These are phyloP conservation scores for Butorides virescens DNA, from an alignment of 2,113 vertebrate genomes.

Conservation along the genomic window DNA sequence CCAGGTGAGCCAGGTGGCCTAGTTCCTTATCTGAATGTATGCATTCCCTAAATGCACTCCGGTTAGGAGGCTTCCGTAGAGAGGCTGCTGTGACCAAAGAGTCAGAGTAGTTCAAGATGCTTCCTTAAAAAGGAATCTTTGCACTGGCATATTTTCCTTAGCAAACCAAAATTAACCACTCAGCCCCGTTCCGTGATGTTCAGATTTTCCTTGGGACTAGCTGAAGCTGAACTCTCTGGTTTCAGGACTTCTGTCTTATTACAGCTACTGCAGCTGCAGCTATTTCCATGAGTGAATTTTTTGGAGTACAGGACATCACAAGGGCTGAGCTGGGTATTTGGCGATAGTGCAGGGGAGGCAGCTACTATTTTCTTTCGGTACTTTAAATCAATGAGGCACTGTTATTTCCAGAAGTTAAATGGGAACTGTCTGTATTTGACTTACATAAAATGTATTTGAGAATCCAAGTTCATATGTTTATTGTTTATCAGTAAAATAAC, in stretches of 20 bases:
- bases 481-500: neutral
- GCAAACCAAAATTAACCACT: neutral
- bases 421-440: neutral
- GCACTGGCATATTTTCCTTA: neutral
- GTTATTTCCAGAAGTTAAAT: neutral
- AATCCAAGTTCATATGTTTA: neutral
- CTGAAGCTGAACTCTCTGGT: neutral
- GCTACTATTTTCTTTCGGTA: neutral
- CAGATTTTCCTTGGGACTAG: neutral
- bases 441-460: neutral
- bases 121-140: neutral
- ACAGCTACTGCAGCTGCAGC: neutral
- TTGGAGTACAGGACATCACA: neutral
- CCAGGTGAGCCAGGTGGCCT: neutral
- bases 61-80: neutral
- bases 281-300: neutral
- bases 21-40: neutral
- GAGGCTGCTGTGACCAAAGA: neutral
- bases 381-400: neutral
- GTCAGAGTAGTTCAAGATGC: rapidly evolving
- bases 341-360: neutral
- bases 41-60: neutral
- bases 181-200: neutral
- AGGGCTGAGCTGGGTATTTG: neutral
- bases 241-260: neutral